Percentiles rank a stretch among this genome's conserved stretches.
Conservation (phyloP, 2,113 vertebrate genomes). For the Heteronetta atricapilla region DNA sequence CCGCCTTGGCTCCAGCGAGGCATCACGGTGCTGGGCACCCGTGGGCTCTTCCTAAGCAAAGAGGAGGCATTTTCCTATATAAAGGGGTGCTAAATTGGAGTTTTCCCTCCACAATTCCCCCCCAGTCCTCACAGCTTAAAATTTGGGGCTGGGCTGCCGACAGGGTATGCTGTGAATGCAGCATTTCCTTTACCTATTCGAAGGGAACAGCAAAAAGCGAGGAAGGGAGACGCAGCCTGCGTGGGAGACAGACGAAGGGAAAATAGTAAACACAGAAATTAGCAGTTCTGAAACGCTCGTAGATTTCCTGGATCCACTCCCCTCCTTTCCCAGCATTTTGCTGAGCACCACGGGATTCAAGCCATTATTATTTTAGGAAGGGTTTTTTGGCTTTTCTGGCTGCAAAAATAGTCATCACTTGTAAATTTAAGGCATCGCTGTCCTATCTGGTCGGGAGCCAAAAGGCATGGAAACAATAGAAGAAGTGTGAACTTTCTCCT, state of each 20-base stretch:
- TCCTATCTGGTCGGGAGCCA: constrained; percentile 50
- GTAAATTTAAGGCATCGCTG: constrained; percentile 48
- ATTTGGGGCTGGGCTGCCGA: background rate
- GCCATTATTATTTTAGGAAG: constrained; percentile 43
- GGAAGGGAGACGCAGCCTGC: background rate
- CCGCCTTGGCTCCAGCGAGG: background rate
- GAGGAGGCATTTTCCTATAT: accelerated
- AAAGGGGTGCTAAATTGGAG: background rate
- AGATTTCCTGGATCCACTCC: constrained; percentile 4
- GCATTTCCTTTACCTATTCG: background rate
- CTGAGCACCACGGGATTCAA: background rate
- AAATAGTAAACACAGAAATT: constrained; percentile 6
- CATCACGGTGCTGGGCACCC: accelerated
- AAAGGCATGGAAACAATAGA: constrained; percentile 50
- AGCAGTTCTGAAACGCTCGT: background rate
- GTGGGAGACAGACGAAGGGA: background rate
- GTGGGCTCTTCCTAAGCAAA: background rate
- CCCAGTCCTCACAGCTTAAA: background rate
- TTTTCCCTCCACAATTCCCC: background rate
- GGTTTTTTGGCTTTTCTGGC: constrained; percentile 32
- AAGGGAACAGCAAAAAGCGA: background rate
- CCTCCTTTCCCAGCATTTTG: constrained; percentile 3
- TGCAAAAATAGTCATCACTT: constrained; percentile 59
- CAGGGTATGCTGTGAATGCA: background rate
- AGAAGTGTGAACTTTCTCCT: constrained; percentile 68